phyloP scores from a whole-genome alignment of 2,113 vertebrate genomes.

The Penelope pileata region DNA sequence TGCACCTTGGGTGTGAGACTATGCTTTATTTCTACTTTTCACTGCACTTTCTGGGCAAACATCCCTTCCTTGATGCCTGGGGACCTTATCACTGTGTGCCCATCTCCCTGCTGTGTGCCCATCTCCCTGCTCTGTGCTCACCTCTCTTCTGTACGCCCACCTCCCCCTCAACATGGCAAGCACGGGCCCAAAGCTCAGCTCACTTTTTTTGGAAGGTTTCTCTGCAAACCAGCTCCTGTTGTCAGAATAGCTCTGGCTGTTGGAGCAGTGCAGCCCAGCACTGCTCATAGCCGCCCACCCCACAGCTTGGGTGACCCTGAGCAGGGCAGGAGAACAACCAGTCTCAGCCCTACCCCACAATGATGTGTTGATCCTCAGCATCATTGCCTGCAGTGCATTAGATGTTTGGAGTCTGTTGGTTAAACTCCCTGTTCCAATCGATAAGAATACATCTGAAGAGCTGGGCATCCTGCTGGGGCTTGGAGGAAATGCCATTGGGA shows the following conservation, averaged over 20 bases:
- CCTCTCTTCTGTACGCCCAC: neutral
- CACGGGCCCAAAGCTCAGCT: neutral
- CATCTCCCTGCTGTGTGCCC: neutral
- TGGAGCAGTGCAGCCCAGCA: too few relatives aligned
- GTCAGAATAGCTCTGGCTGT: neutral
- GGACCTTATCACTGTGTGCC: neutral
- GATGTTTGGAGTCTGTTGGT: neutral
- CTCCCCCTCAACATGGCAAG: neutral
- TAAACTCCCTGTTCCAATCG: neutral
- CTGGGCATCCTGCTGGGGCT: neutral
- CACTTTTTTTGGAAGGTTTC: neutral
- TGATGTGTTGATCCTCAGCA: neutral
- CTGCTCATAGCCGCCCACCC: neutral
- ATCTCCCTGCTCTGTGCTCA: neutral
- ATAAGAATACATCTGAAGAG: neutral
- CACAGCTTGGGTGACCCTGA: fast-evolving
- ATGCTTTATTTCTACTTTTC: neutral
- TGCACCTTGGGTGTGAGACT: neutral
- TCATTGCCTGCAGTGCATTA: neutral
- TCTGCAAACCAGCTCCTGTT: neutral
- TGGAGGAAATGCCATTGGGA: neutral
- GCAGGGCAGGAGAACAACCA: neutral
- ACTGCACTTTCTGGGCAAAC: neutral
- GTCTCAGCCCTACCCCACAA: neutral
- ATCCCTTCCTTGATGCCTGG: neutral